These are phyloP conservation scores for Mallotus villosus DNA, from an alignment of 2,797 vertebrate genomes.

Conservation along the genomic window DNA sequence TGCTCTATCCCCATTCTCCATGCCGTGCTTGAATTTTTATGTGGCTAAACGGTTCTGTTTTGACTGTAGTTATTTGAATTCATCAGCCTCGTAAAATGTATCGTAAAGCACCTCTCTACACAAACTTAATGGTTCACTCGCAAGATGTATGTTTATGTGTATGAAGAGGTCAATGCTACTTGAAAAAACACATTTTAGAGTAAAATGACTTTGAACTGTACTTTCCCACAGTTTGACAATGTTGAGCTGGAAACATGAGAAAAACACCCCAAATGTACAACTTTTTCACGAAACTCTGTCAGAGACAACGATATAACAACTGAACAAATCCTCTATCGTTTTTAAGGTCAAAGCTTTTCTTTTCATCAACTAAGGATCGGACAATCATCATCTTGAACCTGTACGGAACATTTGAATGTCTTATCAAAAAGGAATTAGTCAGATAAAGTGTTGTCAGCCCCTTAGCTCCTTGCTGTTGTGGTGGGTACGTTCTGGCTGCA, in stretches of 20 bases:
- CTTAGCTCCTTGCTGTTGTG: background rate
- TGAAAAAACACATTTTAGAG: slow-evolving; percentile 4
- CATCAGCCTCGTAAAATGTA: background rate
- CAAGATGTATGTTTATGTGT: background rate
- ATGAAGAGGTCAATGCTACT: background rate
- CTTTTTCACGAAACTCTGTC: too few species aligned
- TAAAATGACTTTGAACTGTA: background rate
- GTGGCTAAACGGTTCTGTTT: slow-evolving; percentile 16
- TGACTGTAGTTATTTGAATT: slow-evolving; percentile 9
- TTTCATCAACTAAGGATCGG: background rate
- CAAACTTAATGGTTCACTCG: background rate
- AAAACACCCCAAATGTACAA: too few species aligned
- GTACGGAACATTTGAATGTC: background rate
- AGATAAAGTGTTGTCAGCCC: background rate
- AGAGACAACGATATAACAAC: background rate
- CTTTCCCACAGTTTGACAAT: background rate
- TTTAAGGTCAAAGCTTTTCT: background rate
- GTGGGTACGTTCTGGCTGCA: background rate
- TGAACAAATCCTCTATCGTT: background rate
- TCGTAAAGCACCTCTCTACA: background rate
- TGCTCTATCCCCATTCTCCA: background rate
- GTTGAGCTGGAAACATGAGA: background rate
- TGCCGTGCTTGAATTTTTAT: background rate
- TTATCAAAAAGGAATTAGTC: background rate
- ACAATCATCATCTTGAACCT: background rate